These are phyloP conservation scores for Drosophila mimica DNA, from an alignment of 2,888 invertebrate genomes.

Conservation along the genomic window DNA sequence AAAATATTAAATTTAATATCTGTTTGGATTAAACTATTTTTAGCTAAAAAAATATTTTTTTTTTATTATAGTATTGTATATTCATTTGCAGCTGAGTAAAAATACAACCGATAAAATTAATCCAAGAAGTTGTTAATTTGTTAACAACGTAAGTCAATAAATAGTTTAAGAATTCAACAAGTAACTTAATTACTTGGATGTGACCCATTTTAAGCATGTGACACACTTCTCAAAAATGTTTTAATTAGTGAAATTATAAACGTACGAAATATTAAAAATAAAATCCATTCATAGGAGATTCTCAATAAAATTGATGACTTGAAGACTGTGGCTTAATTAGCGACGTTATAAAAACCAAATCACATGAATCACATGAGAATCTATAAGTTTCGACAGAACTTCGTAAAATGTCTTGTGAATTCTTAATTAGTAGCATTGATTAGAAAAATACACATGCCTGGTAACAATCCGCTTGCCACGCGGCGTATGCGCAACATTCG, in stretches of 20 bases:
- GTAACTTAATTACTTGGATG: conserved; percentile 5
- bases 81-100: conserved; percentile 10
- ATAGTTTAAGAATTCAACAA: conserved; percentile 24
- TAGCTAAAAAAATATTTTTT: neutral
- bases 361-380: conserved; percentile 27
- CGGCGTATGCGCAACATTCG: conserved; percentile 69
- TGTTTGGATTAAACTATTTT: neutral
- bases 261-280: conserved; percentile 21
- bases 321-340: conserved; percentile 52
- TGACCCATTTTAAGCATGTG: conserved; percentile 48
- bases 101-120: neutral
- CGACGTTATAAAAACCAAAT: conserved; percentile 46
- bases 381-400: conserved; percentile 29
- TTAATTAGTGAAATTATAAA: conserved; percentile 45
- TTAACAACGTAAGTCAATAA: conserved; percentile 18
- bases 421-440: conserved; percentile 41
- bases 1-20: neutral
- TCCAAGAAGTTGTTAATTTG: conserved; percentile 28
- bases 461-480: conserved; percentile 28
- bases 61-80: conserved; percentile 1
- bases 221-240: conserved; percentile 40
- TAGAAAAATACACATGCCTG: conserved; percentile 32
- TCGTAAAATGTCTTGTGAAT: conserved; percentile 39
- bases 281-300: conserved; percentile 38
- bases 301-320: conserved; percentile 8